These are phyloP conservation scores for Kradibia gibbosae DNA, from an alignment of 1,140 invertebrate genomes.

Conservation along the genomic window DNA sequence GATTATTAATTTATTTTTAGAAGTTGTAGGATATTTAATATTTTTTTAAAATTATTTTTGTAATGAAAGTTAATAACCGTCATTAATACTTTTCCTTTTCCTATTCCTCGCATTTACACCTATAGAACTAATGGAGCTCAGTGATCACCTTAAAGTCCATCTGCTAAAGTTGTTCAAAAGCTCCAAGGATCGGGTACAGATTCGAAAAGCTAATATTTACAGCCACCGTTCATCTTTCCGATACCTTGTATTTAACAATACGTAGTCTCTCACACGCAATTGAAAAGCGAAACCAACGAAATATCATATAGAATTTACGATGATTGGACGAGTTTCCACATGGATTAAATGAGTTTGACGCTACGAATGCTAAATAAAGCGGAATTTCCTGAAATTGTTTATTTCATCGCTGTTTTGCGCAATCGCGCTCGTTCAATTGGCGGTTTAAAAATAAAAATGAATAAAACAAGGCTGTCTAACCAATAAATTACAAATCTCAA, in stretches of 20 bases:
- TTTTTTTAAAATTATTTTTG: too few species aligned
- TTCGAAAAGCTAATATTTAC: slow-evolving; percentile 39
- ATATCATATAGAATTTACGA: background rate
- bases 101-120: too few species aligned
- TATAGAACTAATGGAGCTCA: too few species aligned
- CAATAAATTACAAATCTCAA: slow-evolving; percentile 24
- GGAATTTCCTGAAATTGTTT: slow-evolving; percentile 12
- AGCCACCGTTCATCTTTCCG: background rate
- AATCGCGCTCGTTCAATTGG: slow-evolving; percentile 28
- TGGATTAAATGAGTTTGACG: slow-evolving; percentile 36
- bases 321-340: slow-evolving; percentile 22
- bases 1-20: too few species aligned
- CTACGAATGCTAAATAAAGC: slow-evolving; percentile 41
- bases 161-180: too few species aligned
- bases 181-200: background rate
- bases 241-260: background rate
- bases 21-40: too few species aligned
- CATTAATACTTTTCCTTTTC: too few species aligned
- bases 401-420: slow-evolving; percentile 21
- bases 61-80: too few species aligned
- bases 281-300: slow-evolving; percentile 4
- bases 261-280: background rate
- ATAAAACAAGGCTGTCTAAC: background rate
- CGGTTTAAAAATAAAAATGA: slow-evolving; percentile 10
- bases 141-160: too few species aligned